Evolutionary conservation across 2,113 vertebrate genomes (phyloP).

Genomic region (Neogobius melanostomus): DNA sequence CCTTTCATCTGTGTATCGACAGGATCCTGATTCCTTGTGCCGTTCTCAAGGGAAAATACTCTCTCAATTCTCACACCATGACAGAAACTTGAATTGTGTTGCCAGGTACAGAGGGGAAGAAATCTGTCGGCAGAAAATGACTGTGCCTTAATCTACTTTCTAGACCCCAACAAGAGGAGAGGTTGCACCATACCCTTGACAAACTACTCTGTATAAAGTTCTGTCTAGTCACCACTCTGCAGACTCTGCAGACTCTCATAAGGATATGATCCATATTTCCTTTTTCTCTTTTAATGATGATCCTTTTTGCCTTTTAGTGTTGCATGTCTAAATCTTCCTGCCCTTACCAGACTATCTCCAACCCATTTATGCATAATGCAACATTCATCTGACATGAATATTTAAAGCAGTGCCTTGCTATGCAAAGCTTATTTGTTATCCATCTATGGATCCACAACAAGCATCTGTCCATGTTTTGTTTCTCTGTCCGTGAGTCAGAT

Average conservation of each 20-base stretch:
- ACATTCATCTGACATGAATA: constrained; percentile 33
- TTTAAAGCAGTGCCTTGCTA: constrained; percentile 29
- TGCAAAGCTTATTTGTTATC: not conserved
- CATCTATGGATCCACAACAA: too few species aligned
- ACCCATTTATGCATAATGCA: not conserved
- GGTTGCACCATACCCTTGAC: not conserved
- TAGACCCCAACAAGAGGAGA: constrained; percentile 19
- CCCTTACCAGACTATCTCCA: too few species aligned
- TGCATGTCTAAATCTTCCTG: too few species aligned
- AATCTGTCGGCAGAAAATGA: constrained; percentile 52
- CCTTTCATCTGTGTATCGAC: constrained; percentile 24
- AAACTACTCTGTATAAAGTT: too few species aligned
- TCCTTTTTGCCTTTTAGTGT: too few species aligned
- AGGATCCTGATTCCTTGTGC: constrained; percentile 13
- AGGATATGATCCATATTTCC: too few species aligned
- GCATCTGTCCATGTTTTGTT: too few species aligned
- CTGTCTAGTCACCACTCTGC: too few species aligned
- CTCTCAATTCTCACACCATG: constrained; percentile 27
- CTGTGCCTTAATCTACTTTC: constrained; percentile 46
- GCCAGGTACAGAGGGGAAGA: constrained; percentile 23
- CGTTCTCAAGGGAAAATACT: constrained; percentile 33
- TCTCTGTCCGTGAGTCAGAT: too few species aligned
- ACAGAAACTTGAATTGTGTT: constrained; percentile 47
- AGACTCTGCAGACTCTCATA: too few species aligned
- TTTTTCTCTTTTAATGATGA: too few species aligned